phyloP scores from a whole-genome alignment of 2,113 vertebrate species.

The Anguilla rostrata region DNA sequence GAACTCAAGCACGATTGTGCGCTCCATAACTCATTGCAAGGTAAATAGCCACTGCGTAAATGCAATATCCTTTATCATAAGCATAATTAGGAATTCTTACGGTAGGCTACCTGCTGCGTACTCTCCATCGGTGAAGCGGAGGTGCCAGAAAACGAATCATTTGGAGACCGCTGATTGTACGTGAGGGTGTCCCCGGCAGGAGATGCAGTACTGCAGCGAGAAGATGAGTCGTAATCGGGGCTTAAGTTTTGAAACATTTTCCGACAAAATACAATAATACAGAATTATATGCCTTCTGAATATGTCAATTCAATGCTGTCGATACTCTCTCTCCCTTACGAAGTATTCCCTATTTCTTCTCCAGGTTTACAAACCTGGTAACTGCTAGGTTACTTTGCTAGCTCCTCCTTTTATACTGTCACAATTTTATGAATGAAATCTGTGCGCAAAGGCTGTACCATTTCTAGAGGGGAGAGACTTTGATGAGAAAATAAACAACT shows the following conservation, averaged over 20 bases:
- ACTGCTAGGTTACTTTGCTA: conserved; percentile 61
- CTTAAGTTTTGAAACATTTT: conserved; percentile 82
- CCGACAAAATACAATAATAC: conserved; percentile 20
- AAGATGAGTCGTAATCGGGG: conserved; percentile 82
- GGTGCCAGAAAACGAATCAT: conserved; percentile 78
- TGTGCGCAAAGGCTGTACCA: conserved; percentile 65
- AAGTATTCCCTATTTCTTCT: conserved; percentile 45
- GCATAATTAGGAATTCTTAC: conserved; percentile 29
- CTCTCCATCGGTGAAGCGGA: conserved; percentile 76
- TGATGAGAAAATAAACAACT: not conserved
- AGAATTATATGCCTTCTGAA: not conserved
- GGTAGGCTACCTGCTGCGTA: conserved; percentile 70
- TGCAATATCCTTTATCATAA: not conserved
- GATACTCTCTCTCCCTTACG: not conserved
- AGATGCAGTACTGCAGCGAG: conserved; percentile 88
- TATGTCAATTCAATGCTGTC: not conserved
- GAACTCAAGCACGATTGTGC: not conserved
- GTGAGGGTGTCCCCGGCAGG: conserved; percentile 83
- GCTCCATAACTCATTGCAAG: not conserved
- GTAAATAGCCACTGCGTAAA: not conserved
- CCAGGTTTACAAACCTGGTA: conserved; percentile 51
- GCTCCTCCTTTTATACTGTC: conserved; percentile 74
- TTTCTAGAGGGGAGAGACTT: conserved; percentile 42
- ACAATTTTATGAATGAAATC: conserved; percentile 80
- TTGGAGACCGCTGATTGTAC: conserved; percentile 78